phyloP scores from a whole-genome alignment of 2,113 vertebrate genomes.

The Stigmatopora nigra region DNA sequence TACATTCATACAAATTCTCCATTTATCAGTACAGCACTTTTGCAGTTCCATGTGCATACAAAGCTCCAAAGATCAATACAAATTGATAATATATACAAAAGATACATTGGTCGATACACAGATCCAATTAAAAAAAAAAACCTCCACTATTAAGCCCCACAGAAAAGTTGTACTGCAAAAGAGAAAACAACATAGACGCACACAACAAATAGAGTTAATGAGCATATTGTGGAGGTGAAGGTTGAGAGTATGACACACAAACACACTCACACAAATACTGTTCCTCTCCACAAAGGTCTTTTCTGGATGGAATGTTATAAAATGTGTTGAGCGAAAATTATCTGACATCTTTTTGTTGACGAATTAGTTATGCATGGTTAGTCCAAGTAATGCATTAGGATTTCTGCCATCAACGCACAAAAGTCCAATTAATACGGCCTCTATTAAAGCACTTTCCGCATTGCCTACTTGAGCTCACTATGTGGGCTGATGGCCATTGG shows the following conservation, averaged over 20 bases:
- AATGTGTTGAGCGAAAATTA: conserved; percentile 5
- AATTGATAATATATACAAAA: background rate
- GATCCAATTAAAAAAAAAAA: background rate
- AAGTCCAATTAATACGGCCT: conserved; percentile 58
- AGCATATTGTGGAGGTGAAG: conserved; percentile 1
- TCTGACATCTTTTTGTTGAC: conserved; percentile 40
- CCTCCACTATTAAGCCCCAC: background rate
- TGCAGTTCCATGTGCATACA: background rate
- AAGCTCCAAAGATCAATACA: background rate
- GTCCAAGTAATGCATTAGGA: conserved; percentile 63
- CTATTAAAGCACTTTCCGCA: conserved; percentile 48
- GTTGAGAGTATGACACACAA: background rate
- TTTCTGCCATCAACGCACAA: conserved; percentile 59
- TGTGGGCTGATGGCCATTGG: conserved; percentile 56
- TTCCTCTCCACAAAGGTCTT: background rate
- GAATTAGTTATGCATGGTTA: conserved; percentile 55
- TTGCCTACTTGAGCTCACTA: conserved; percentile 56
- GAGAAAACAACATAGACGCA: background rate
- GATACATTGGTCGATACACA: background rate
- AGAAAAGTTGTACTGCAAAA: background rate
- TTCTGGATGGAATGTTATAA: conserved; percentile 24
- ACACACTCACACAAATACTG: background rate
- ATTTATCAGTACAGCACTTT: background rate
- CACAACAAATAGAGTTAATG: conserved; percentile 2
- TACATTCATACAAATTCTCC: background rate